Evolutionary conservation across 2,888 invertebrate genomes (phyloP), one percentile per base, ranked within the genome.

Genomic region (Amblyteles armatorius): DNA sequence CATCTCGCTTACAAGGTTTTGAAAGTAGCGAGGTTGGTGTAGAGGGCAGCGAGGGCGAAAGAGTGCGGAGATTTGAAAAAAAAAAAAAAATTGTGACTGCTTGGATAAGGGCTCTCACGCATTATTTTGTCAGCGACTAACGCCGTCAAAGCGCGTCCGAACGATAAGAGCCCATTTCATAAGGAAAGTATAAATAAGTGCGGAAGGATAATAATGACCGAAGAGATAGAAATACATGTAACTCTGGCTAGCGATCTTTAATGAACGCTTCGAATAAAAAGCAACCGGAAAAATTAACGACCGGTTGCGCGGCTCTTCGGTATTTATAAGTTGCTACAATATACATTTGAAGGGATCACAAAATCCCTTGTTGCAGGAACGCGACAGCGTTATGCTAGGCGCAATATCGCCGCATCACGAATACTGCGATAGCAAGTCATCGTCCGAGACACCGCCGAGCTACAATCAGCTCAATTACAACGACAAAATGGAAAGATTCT

Each of bases 391-490:
- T 29, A 97, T 98, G 96, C 94, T 98, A 13, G 97, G 97, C 6
- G 97, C 97, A 91, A 97, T 98, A 89, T 98, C 97, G 0, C 97
- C 97, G 0, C 97, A 97, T 92, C 97, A 97, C 90, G 97, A 97
- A 78, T 96, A 96, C 92, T 96, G 95, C 89, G 97, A 97, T 90
- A 96, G 97, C 93, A 97, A 97, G 93, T 96, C 97, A 13, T 97
- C 97, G 36, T 96, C 96, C 0, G 97, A 96, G 90, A 97, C 97
- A 0, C 97, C 96, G 0, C 96, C 97, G 7, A 98, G 97, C 91
- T 98, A 98, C 94, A 97, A 96, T 90, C 97, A 97, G 92, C 95
- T 98, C 7, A 98, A 98, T 94, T 98, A 97, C 92, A 97, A 97
- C 90, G 97, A 98, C 90, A 98, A 97, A 90, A 94, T 97, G 85